Percentiles rank a stretch among this genome's conserved stretches.
These are phyloP conservation scores for Cataglyphis albicans DNA, from an alignment of 2,888 invertebrate genomes.

Conservation along the genomic window DNA sequence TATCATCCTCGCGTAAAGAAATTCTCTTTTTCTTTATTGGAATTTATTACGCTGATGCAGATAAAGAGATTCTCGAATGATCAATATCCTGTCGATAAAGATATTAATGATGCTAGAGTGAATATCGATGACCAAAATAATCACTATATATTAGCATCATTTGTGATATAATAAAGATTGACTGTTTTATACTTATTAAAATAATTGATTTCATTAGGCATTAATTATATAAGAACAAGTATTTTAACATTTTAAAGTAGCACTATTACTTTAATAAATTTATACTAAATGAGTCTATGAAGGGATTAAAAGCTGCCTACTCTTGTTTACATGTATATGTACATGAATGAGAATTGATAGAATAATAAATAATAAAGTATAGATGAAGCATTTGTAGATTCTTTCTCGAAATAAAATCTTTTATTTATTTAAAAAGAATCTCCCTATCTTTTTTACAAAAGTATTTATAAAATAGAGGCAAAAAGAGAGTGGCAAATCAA, in stretches of 20 bases:
- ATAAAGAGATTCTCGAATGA: neutral
- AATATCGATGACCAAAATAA: neutral
- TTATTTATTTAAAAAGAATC: neutral
- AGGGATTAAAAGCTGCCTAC: no score
- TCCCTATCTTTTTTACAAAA: neutral
- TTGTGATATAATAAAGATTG: neutral
- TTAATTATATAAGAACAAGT: neutral
- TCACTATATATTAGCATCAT: neutral
- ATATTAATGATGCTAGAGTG: neutral
- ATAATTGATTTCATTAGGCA: neutral
- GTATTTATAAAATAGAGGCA: neutral
- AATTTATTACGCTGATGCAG: neutral
- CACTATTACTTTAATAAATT: neutral
- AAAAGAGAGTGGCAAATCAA: constrained; percentile 24
- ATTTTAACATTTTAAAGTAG: neutral
- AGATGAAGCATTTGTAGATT: neutral
- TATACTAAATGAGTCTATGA: neutral
- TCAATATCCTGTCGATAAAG: neutral
- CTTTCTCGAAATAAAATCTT: neutral
- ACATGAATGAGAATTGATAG: neutral
- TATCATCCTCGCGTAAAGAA: constrained; percentile 11
- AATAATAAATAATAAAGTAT: neutral
- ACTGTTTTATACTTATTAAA: neutral
- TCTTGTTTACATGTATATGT: neutral
- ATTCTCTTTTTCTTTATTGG: constrained; percentile 19